These are phyloP conservation scores for Pteropus alecto DNA, from an alignment of 2,113 vertebrate species.

Conservation along the genomic window DNA sequence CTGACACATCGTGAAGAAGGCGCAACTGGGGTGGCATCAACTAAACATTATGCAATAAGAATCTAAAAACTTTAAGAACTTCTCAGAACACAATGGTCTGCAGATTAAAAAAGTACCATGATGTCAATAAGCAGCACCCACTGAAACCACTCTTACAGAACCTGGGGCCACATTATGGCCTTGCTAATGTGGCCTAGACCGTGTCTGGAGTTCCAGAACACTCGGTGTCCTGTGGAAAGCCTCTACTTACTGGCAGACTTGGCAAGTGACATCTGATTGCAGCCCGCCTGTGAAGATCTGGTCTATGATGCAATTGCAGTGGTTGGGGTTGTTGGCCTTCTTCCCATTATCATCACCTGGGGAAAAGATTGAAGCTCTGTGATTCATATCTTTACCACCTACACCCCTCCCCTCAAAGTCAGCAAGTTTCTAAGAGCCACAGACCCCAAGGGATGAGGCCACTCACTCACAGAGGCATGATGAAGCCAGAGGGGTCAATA, in stretches of 20 bases:
- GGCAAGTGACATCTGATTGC: constrained; percentile 98
- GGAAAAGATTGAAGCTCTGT: background rate
- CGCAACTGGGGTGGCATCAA: background rate
- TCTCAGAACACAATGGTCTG: background rate
- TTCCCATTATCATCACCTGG: constrained; percentile 96
- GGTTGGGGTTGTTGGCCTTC: constrained; percentile 98
- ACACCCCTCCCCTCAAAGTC: background rate
- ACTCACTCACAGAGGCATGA: background rate
- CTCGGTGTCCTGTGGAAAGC: accelerated
- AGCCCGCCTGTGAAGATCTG: constrained; percentile 98
- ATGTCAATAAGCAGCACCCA: background rate
- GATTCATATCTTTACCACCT: background rate
- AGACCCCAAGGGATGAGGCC: background rate
- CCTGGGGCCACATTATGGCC: background rate
- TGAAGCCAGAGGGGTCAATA: accelerated
- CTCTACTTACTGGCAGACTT: constrained; percentile 95
- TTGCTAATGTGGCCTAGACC: accelerated
- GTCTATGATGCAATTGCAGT: constrained; percentile 99
- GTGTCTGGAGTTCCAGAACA: accelerated
- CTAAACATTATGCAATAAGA: background rate
- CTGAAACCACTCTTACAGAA: too few species aligned
- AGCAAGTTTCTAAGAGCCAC: background rate
- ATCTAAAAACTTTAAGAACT: background rate
- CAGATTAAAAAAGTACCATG: background rate
- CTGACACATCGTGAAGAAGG: background rate